Evolutionary conservation across 2,113 vertebrate species (phyloP).

Genomic region (Sorex fumeus): DNA sequence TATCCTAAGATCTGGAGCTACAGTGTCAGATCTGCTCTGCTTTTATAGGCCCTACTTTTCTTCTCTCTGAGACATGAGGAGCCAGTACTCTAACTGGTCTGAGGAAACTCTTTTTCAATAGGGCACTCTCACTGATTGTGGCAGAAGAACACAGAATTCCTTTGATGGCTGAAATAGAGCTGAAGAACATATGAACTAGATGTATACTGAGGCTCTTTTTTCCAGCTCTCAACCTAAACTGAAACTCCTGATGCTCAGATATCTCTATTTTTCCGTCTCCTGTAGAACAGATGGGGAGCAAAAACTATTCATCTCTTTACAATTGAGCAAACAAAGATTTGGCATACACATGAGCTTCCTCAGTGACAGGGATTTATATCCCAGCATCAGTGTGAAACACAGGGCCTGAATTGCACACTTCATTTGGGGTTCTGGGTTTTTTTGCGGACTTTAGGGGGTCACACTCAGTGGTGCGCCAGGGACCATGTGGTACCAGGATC

Average conservation of each 20-base stretch:
- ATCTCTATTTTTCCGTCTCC: slow-evolving; percentile 4
- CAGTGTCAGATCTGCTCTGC: slow-evolving; percentile 38
- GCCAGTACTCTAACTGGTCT: not conserved
- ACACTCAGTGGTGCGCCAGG: too few relatives aligned
- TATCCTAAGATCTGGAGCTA: slow-evolving; percentile 40
- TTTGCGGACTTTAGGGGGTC: too few relatives aligned
- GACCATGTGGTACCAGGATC: too few relatives aligned
- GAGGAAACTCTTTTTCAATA: slow-evolving; percentile 25
- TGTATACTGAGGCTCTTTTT: slow-evolving; percentile 4
- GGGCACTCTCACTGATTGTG: not conserved
- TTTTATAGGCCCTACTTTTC: slow-evolving; percentile 45
- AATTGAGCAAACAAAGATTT: slow-evolving; percentile 37
- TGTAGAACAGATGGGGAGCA: slow-evolving; percentile 1
- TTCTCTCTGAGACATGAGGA: slow-evolving; percentile 10
- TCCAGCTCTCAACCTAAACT: not conserved
- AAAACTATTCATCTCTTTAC: slow-evolving; percentile 11
- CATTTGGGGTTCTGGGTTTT: too few relatives aligned
- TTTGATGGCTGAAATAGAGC: slow-evolving; percentile 6
- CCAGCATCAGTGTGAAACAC: not conserved
- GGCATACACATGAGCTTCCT: slow-evolving; percentile 40
- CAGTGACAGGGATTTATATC: not conserved
- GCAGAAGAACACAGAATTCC: not conserved
- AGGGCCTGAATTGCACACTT: not conserved
- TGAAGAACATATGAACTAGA: not conserved
- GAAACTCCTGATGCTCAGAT: slow-evolving; percentile 35